These are phyloP conservation scores for Dryadula phaetusa DNA, from an alignment of 2,888 invertebrate genomes.

Conservation along the genomic window DNA sequence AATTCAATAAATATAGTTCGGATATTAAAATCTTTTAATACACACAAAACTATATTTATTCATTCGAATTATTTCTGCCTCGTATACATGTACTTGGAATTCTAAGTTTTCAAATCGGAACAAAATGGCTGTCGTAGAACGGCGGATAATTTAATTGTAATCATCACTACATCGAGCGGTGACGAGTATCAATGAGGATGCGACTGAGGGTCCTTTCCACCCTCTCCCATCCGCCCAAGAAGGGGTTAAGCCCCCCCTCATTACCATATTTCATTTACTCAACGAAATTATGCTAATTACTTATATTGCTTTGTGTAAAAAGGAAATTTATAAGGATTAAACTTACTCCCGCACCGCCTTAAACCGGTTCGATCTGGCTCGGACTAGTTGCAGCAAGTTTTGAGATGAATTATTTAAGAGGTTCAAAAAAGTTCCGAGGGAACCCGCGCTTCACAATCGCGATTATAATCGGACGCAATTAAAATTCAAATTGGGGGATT, in stretches of 20 bases:
- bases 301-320: slow-evolving; percentile 85
- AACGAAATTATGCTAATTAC: slow-evolving; percentile 85
- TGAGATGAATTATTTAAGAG: slow-evolving; percentile 75
- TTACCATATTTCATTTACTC: slow-evolving; percentile 85
- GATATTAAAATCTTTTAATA: background rate
- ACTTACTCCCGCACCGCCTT: slow-evolving; percentile 69
- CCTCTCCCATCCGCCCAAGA: slow-evolving; percentile 66
- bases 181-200: slow-evolving; percentile 81
- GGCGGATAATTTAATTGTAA: slow-evolving; percentile 82
- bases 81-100: slow-evolving; percentile 37
- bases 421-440: slow-evolving; percentile 61
- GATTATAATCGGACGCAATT: slow-evolving; percentile 83
- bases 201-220: slow-evolving; percentile 73
- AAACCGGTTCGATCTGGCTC: slow-evolving; percentile 62
- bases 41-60: no score
- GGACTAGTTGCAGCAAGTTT: slow-evolving; percentile 70
- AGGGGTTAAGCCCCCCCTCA: slow-evolving; percentile 79
- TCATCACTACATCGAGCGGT: slow-evolving; percentile 81
- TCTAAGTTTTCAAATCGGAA: slow-evolving; percentile 66
- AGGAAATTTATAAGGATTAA: slow-evolving; percentile 85
- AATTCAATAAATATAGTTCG: background rate
- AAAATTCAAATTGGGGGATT: slow-evolving; percentile 83
- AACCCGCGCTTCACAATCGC: slow-evolving; percentile 74
- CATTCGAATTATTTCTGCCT: no score
- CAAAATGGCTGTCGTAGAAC: slow-evolving; percentile 75